phyloP scores from a whole-genome alignment of 2,888 invertebrate genomes.

The Epinotia demarniana region DNA sequence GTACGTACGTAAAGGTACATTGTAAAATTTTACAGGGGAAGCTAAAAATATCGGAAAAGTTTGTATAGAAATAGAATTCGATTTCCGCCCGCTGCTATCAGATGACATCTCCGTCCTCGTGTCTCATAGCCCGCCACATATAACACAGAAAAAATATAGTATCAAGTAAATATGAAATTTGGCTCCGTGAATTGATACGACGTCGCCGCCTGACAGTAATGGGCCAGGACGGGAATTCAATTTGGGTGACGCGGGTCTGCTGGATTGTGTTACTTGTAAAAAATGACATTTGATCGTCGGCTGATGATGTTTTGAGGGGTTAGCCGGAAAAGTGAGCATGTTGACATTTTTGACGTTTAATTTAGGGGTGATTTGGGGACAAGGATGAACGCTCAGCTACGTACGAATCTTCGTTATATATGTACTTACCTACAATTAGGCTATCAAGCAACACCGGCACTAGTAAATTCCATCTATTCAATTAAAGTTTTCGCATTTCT shows the following conservation, averaged over 20 bases:
- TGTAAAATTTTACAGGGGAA: too few species aligned
- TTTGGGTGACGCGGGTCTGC: conserved; percentile 55
- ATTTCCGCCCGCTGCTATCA: not conserved
- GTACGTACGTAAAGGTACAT: too few species aligned
- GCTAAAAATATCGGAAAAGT: too few species aligned
- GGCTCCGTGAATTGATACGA: conserved; percentile 63
- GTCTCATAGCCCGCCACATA: conserved; percentile 38
- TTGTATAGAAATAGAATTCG: not conserved
- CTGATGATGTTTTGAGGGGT: conserved; percentile 30
- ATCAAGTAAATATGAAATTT: conserved; percentile 64
- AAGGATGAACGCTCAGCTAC: not conserved
- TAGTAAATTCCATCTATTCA: too few species aligned
- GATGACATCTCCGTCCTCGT: conserved; percentile 1
- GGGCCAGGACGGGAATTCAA: conserved; percentile 65
- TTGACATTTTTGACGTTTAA: conserved; percentile 14
- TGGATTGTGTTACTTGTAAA: conserved; percentile 44
- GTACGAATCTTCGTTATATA: not conserved
- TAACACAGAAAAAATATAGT: conserved; percentile 46
- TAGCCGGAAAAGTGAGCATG: conserved; percentile 15
- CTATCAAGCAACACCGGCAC: not conserved
- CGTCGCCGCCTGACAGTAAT: conserved; percentile 62
- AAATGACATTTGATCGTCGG: conserved; percentile 42
- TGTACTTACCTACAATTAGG: not conserved
- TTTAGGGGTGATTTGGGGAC: conserved; percentile 7
- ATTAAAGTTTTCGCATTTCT: too few species aligned